Percentiles rank a stretch among this genome's conserved stretches.
These are phyloP conservation scores for Lepidochrysops patricia DNA, from an alignment of 2,888 invertebrate genomes.

Conservation along the genomic window DNA sequence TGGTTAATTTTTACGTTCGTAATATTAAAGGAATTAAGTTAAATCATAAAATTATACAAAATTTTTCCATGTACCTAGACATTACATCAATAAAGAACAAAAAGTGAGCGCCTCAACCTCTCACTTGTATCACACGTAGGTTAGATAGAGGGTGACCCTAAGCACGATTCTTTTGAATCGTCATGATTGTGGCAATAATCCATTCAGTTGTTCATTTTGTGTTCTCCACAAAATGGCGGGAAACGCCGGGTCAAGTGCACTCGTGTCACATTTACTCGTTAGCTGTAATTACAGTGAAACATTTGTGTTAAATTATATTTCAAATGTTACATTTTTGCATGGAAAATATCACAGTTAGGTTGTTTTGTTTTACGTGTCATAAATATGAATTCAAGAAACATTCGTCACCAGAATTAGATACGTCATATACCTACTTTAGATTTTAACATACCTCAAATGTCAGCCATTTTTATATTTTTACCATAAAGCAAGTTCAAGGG, in stretches of 20 bases:
- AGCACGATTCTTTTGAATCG: conserved; percentile 42
- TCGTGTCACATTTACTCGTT: neutral
- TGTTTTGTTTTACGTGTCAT: no score
- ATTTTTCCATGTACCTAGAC: neutral
- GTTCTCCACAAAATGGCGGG: conserved; percentile 16
- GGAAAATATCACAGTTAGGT: no score
- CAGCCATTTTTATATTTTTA: no score
- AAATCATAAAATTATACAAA: neutral
- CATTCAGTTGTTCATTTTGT: conserved; percentile 57
- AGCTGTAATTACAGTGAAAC: neutral
- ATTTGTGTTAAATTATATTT: conserved; percentile 5
- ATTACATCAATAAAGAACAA: neutral
- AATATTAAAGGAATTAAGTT: no score
- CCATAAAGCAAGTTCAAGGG: no score
- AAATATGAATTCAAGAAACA: no score
- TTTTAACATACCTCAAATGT: no score
- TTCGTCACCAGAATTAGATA: no score
- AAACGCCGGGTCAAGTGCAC: neutral
- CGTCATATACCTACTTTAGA: no score
- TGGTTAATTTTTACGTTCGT: no score
- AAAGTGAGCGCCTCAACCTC: conserved; percentile 8
- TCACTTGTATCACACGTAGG: conserved; percentile 20
- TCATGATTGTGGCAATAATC: conserved; percentile 63
- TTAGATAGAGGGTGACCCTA: conserved; percentile 43
- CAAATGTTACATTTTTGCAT: no score